These are phyloP conservation scores for Drosophila hamatofila DNA, from an alignment of 2,888 invertebrate genomes.

Conservation along the genomic window DNA sequence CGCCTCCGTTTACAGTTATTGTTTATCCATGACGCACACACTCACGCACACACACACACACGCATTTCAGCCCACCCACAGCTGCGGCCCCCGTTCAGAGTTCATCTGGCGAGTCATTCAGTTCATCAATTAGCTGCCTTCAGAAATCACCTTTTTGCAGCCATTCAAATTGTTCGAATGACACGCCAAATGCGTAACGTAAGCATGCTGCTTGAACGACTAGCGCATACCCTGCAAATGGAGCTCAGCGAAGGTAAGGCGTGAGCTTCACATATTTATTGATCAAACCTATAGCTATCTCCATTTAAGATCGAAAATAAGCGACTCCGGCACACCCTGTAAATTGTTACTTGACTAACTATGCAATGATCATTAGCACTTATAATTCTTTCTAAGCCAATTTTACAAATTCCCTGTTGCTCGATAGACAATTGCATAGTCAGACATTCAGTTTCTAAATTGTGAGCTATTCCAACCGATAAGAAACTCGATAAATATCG, in stretches of 20 bases:
- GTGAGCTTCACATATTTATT: not conserved
- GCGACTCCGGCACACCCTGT: not conserved
- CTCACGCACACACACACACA: conserved; percentile 21
- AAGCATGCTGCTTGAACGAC: not conserved
- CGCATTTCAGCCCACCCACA: conserved; percentile 23
- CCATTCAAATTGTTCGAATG: conserved; percentile 21
- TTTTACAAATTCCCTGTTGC: too few species aligned
- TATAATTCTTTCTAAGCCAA: too few species aligned
- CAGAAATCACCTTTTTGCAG: conserved; percentile 23
- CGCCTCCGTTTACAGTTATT: conserved; percentile 37
- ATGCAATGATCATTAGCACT: too few species aligned
- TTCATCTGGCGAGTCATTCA: conserved; percentile 24
- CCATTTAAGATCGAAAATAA: too few species aligned
- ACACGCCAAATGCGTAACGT: conserved; percentile 2
- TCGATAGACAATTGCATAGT: too few species aligned
- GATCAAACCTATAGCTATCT: not conserved
- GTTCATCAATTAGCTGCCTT: not conserved
- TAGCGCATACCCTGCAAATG: conserved; percentile 1
- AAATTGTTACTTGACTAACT: too few species aligned
- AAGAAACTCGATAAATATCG: not conserved
- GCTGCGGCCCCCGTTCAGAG: conserved; percentile 4
- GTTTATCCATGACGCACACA: conserved; percentile 39
- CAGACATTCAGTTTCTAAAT: too few species aligned
- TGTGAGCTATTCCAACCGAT: not conserved
- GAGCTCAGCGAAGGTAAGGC: too few species aligned